Base-by-base conservation (phyloP, 2,888 invertebrate species). In the Erebia aethiops region DNA sequence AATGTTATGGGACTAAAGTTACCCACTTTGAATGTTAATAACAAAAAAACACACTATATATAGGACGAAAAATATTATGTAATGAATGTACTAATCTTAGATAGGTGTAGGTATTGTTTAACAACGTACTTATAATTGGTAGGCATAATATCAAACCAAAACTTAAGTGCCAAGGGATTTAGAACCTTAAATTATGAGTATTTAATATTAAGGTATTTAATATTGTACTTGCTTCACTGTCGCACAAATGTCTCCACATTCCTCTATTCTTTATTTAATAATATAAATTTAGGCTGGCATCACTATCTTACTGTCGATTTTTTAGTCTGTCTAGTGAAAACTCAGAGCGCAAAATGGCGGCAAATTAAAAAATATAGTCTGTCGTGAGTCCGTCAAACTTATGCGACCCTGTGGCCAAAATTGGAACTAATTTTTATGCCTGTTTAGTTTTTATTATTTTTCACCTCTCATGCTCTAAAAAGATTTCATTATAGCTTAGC, bases 131-230 rank as follows among this genome's bases (percentile, higher is more conserved):
- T 49, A 35, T 66, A 52, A 26, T 18, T 41, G 21, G 51, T 13
- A n/a, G 3, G 51, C n/a, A n/a, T 5, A 16, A 16, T 16, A n/a
- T 2, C n/a, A 58, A 70, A 18, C 61, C 54, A 49, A 69, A 71
- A 70, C 21, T 9, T 69, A 73, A 73, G 75, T 75, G 75, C 75
- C 73, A 75, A 73, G 75, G 74, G 64, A 70, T 71, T 73, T 63
- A 63, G n/a, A 60, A 57, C 67, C 67, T 66, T 72, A 60, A 58
- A 51, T 13, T 46, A 7, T 54, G 56, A 62, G 56, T 64, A 63
- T 11, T 67, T 18, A 61, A 43, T 43, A 63, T 21, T n/a, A 54
- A 65, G 52, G 54, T 65, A 65, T 18, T 54, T 5, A 41, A 43
- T 52, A 63, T 65, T 18, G 41, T 65, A n/a, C 61, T 71, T 21